Conservation (phyloP, 2,797 vertebrate genomes). For the Peromyscus aztecus region DNA sequence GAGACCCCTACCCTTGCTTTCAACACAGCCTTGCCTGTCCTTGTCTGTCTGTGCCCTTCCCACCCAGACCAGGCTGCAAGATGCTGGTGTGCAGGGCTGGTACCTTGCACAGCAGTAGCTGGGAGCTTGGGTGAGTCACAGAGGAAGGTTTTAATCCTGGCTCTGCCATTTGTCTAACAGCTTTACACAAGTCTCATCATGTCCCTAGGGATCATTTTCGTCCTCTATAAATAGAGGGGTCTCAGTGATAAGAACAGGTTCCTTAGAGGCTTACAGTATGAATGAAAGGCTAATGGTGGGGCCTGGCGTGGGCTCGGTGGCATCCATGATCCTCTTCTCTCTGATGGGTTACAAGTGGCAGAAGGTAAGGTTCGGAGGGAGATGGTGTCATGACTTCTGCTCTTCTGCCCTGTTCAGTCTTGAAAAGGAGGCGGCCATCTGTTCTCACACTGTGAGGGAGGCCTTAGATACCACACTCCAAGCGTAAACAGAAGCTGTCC, state of each 20-base stretch:
- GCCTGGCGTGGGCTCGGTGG: fast-evolving
- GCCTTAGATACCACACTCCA: neutral
- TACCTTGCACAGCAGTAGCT: neutral
- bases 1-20: neutral
- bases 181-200: neutral
- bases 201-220: neutral
- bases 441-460: neutral
- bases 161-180: neutral
- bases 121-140: neutral
- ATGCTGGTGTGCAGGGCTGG: neutral
- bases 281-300: neutral
- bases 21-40: neutral
- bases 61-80: neutral
- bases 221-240: neutral
- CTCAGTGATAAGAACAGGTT: neutral
- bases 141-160: neutral
- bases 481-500: neutral
- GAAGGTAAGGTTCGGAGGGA: fast-evolving
- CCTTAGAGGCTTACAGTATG: fast-evolving
- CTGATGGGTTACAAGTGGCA: fast-evolving
- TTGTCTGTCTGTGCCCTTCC: neutral
- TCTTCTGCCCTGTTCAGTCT: neutral
- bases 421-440: neutral
- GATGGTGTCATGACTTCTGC: fast-evolving
- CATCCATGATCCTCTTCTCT: fast-evolving